Percentiles rank a stretch among this genome's conserved stretches.
phyloP scores from a whole-genome alignment of 37 sponge, comb jelly and placozoan genomes.

The Chondrosia reniformis region DNA sequence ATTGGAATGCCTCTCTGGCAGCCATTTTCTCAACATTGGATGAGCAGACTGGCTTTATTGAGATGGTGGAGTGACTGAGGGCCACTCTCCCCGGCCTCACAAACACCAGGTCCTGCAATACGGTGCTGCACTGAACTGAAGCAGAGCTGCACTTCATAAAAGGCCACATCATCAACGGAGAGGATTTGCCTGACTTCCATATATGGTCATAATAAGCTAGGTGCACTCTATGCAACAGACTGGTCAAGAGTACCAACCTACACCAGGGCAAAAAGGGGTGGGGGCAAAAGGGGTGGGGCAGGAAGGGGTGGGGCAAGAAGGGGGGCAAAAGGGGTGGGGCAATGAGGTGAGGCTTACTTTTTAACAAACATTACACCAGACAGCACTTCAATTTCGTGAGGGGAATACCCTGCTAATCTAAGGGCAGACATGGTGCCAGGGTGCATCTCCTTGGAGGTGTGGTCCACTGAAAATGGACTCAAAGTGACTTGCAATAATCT shows the following conservation, averaged over 20 bases:
- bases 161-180: conserved; percentile 59
- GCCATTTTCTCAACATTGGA: too few relatives aligned
- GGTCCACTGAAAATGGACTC: conserved; percentile 37
- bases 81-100: not conserved
- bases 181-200: conserved; percentile 33
- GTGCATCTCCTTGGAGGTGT: conserved; percentile 34
- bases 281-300: not conserved
- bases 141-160: conserved; percentile 19
- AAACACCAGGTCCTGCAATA: conserved; percentile 53
- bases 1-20: too few relatives aligned
- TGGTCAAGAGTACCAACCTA: conserved; percentile 33
- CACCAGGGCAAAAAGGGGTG: not conserved
- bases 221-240: conserved; percentile 8
- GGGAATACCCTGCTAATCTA: conserved; percentile 36
- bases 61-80: too few relatives aligned
- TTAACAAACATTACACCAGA: conserved; percentile 24
- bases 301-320: not conserved
- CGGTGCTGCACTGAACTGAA: conserved; percentile 33
- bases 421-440: conserved; percentile 26
- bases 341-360: conserved; percentile 26
- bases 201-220: conserved; percentile 35
- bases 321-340: not conserved
- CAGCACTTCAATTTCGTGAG: conserved; percentile 31
- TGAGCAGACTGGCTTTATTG: too few relatives aligned
- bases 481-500: conserved; percentile 33